Base-by-base conservation (phyloP, 2,888 invertebrate species). In the Coremacera marginata region DNA sequence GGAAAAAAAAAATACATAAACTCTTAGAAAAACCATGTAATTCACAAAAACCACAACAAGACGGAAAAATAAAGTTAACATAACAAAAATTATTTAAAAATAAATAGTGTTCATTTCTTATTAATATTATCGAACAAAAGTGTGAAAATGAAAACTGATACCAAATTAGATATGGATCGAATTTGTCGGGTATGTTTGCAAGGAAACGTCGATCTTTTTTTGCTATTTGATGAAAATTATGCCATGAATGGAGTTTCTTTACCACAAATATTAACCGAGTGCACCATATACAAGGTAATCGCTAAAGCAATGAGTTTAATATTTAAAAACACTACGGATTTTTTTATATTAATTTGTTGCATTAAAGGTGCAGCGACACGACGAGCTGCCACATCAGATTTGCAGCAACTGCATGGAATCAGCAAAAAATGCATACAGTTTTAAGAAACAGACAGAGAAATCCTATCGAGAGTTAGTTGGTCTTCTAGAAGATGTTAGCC, bases 371-470 rank as follows among this genome's bases (percentile, higher is more conserved):
- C 86, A 87, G 65, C 87, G 89, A 0, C 87, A 88, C 81, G 88
- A 89, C 76, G 88, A 85, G n/a, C 83, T 89, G 80, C 90, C 90
- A 4, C 84, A 86, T 55, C 84, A 88, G 63, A 88, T 90, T 77
- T 90, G 90, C 71, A 79, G 76, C 25, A 78, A 82, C 5, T 90
- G 90, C 80, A 82, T 86, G 37, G 82, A 84, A 31, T 83, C 82
- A 14, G 86, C 89, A 19, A 84, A 84, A 25, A 82, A 81, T 16
- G 87, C 89, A 7, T 89, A 85, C 76, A 81, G 84, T 60, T 89
- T 90, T 34, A 89, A 89, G 73, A 83, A 83, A 44, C 86, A 86
- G 57, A 89, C 88, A 3, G 88, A 89, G 79, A 81, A 83, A 31
- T 84, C 90, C 0, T 88, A 89, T 81, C 83, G 87, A 27, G 83